These are phyloP conservation scores for Synanthedon tipuliformis DNA, from an alignment of 2,888 invertebrate genomes.

Conservation along the genomic window DNA sequence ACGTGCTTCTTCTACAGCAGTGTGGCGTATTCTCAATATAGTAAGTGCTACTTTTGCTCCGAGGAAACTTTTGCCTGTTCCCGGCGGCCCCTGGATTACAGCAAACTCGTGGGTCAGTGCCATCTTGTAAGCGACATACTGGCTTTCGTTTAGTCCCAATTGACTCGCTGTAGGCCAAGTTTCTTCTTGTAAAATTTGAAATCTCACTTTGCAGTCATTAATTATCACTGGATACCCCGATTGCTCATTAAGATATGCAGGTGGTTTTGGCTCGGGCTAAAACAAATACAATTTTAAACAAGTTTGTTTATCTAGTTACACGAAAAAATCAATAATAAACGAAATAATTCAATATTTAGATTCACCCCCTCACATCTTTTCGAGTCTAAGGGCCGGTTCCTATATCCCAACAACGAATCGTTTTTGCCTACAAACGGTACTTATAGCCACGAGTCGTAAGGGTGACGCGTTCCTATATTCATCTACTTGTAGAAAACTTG, in stretches of 20 bases:
- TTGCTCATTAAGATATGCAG: conserved; percentile 21
- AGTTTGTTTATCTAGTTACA: no score
- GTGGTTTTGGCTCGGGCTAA: conserved; percentile 27
- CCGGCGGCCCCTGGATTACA: conserved; percentile 88
- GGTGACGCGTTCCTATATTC: no score
- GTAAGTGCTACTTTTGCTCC: conserved; percentile 78
- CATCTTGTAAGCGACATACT: conserved; percentile 73
- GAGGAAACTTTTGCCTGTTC: conserved; percentile 86
- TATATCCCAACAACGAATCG: no score
- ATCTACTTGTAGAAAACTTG: no score
- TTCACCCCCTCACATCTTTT: no score
- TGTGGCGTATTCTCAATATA: no score
- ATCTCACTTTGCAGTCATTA: conserved; percentile 6
- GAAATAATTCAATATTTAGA: no score
- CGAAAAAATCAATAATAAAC: no score
- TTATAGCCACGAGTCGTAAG: no score
- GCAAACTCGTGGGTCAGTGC: conserved; percentile 78
- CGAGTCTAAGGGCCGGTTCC: no score
- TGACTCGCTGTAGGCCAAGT: conserved; percentile 58
- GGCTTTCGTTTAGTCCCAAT: conserved; percentile 73
- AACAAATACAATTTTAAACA: conserved; percentile 1
- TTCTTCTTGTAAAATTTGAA: conserved; percentile 24
- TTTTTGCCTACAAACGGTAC: no score
- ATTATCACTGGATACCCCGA: conserved; percentile 7
- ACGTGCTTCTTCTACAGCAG: no score